Evolutionary conservation across 2,797 vertebrate genomes (phyloP).

Genomic region (Dryobates pubescens): DNA sequence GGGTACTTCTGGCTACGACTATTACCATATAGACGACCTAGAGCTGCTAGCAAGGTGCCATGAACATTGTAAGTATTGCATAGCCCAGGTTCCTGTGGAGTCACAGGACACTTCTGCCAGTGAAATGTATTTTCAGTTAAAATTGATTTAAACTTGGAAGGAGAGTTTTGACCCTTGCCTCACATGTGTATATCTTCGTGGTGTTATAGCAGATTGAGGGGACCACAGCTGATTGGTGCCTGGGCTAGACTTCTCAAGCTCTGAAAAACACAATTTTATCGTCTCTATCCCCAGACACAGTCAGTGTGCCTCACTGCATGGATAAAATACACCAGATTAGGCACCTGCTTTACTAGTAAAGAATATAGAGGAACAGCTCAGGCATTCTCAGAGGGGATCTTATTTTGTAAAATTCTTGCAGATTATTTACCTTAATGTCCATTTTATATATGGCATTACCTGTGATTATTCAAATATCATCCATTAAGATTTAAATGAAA

Average conservation of each 20-base stretch:
- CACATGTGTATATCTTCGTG: neutral
- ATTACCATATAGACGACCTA: slow-evolving; percentile 85
- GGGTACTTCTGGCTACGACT: slow-evolving; percentile 86
- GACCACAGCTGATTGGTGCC: neutral
- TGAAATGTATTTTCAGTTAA: neutral
- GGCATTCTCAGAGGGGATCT: neutral
- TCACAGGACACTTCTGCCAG: neutral
- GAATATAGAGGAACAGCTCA: neutral
- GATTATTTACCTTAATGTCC: neutral
- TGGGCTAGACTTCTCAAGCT: neutral
- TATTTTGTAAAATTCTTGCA: neutral
- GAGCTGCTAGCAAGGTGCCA: slow-evolving; percentile 84
- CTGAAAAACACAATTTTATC: neutral
- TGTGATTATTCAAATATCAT: neutral
- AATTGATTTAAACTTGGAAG: neutral
- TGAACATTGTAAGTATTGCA: slow-evolving; percentile 80
- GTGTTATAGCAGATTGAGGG: neutral
- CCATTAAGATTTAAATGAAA: slow-evolving; percentile 24
- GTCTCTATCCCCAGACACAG: neutral
- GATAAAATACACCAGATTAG: neutral
- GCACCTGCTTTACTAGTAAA: neutral
- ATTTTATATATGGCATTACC: neutral
- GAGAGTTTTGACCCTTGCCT: neutral
- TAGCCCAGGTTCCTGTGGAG: neutral
- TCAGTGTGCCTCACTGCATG: neutral